These are phyloP conservation scores for Sebastolobus alascanus DNA, from an alignment of 2,797 vertebrate species.

Conservation along the genomic window DNA sequence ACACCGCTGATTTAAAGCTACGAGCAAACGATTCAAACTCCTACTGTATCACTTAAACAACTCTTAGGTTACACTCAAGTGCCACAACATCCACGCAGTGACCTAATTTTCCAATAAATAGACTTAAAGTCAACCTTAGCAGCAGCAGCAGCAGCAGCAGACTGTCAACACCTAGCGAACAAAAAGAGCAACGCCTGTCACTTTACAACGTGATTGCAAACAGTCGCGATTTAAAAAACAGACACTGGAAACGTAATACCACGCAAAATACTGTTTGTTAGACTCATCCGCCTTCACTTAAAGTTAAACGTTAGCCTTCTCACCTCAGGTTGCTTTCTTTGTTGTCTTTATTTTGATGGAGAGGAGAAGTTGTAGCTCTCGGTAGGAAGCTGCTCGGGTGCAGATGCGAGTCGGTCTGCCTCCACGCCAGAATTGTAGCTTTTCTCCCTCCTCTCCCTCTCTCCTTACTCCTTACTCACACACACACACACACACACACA, in stretches of 20 bases:
- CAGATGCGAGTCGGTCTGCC: slow-evolving; percentile 31
- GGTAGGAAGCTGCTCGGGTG: slow-evolving; percentile 5
- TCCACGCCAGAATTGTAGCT: not conserved
- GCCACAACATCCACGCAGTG: not conserved
- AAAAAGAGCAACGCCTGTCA: slow-evolving; percentile 11
- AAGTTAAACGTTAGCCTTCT: slow-evolving; percentile 9
- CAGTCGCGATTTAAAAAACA: not conserved
- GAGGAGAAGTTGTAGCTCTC: slow-evolving; percentile 15
- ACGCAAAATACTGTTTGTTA: not conserved
- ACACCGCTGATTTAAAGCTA: not conserved
- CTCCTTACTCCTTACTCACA: not conserved
- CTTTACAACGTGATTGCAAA: not conserved
- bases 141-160: slow-evolving; percentile 30
- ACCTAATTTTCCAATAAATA: not conserved
- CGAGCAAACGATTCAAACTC: not conserved
- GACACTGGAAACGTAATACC: accelerated
- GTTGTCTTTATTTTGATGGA: slow-evolving; percentile 3
- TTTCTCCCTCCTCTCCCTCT: slow-evolving; percentile 9
- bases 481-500: not conserved
- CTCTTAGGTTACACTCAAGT: not conserved
- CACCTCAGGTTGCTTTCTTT: slow-evolving; percentile 33
- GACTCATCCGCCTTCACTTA: not conserved
- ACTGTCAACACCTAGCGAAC: slow-evolving; percentile 41
- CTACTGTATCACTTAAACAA: no score
- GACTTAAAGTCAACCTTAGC: not conserved